These are phyloP conservation scores for Aphaenogaster rudis DNA, from an alignment of 1,140 invertebrate species.

Conservation along the genomic window DNA sequence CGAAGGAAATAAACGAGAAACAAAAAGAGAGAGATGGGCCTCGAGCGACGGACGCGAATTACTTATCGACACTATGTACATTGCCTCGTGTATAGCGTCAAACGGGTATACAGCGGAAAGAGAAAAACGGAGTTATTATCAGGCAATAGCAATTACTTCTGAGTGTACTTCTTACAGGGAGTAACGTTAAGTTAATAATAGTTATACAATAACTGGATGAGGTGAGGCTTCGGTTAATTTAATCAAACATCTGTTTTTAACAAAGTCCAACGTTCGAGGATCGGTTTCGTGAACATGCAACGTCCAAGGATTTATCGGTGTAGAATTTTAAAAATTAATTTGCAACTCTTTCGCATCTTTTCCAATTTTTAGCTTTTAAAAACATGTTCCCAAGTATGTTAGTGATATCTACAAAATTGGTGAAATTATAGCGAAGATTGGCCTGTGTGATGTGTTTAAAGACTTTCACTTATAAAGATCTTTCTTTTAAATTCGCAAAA, in stretches of 20 bases:
- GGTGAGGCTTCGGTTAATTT: background rate
- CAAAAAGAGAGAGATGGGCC: constrained; percentile 71
- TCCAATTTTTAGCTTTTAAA: background rate
- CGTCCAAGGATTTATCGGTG: background rate
- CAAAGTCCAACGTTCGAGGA: background rate
- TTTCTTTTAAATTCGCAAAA: constrained; percentile 5
- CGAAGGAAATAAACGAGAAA: constrained; percentile 75
- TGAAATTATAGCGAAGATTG: background rate
- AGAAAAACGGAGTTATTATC: constrained; percentile 30
- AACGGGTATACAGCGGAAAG: constrained; percentile 24
- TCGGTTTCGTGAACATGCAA: constrained; percentile 25
- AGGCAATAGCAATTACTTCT: constrained; percentile 21
- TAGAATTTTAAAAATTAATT: background rate
- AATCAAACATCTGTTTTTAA: constrained; percentile 2
- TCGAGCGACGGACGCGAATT: constrained; percentile 14
- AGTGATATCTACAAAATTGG: background rate
- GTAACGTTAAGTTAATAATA: constrained; percentile 4
- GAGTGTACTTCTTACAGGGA: constrained; percentile 13
- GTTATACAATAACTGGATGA: background rate
- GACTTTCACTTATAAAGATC: background rate
- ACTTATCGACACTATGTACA: constrained; percentile 28
- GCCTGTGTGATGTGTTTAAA: background rate
- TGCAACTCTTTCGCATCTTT: background rate
- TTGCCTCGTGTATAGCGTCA: background rate
- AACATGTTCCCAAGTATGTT: background rate